Base-by-base conservation (phyloP, 1,140 invertebrate genomes). In the Zaprionus vittiger region DNA sequence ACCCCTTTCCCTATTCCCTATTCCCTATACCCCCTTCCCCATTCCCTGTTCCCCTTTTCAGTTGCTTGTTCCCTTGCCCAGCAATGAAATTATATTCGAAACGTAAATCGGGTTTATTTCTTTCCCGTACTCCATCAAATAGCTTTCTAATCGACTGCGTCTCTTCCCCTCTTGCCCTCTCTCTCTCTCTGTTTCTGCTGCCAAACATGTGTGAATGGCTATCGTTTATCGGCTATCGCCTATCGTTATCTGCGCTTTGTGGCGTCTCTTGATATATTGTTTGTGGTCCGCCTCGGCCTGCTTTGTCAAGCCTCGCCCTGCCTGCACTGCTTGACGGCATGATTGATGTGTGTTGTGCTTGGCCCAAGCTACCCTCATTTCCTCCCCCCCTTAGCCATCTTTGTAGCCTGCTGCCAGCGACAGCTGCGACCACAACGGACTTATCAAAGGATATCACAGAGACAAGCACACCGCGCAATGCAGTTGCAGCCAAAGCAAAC, bases 71-170 rank as follows among this genome's bases (percentile, higher is more conserved):
- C 0, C 47, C 47, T 22, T 24, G 22, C 47, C 20, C 47, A 22
- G 22, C 47, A 65, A 60, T 54, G 61, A 64, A 56, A 69, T 63
- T 57, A 60, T 49, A 74, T 69, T 67, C 59, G 38, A 61, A 34
- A 71, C 64, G 61, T 77, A 80, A 73, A 80, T 80, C 56, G 59
- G 37, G 64, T 78, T 80, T 77, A 80, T 77, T 77, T 60, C 78
- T 77, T 77, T 64, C 69, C 69, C 24, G 17, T 38, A 31, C 26
- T 17, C 17, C n/a, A 59, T 34, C 52, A 69, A 77, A 72, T 60
- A 22, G 17, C 54, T 67, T 73, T 61, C 34, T 54, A 64, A 75
- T 75, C 31, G 44, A 24, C 31, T 37, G 34, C 4, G 4, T 26
- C 5, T 12, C n/a, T 38, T 6, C 2, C 22, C 9, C 31, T n/a